Conservation (phyloP, 2,113 vertebrate genomes). For the Clupea harengus region DNA sequence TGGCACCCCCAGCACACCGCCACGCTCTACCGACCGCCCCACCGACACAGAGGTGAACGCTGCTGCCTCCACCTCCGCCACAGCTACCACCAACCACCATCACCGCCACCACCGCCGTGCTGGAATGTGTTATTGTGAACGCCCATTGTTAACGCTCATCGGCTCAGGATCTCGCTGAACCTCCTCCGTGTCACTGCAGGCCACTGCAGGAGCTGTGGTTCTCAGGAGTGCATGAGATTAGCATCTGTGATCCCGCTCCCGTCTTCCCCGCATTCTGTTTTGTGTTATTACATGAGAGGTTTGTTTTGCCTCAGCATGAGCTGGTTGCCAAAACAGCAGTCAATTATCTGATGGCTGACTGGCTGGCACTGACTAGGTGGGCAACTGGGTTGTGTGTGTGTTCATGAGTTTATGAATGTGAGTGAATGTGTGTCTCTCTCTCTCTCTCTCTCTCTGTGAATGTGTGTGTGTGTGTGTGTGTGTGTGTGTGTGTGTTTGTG, state of each 20-base stretch:
- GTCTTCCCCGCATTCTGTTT: background rate
- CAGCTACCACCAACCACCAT: background rate
- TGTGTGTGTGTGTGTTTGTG: background rate
- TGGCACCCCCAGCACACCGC: background rate
- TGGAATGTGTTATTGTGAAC: background rate
- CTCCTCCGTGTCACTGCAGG: background rate
- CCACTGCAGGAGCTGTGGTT: background rate
- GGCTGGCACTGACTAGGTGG: background rate
- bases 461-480: background rate
- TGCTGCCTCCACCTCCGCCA: background rate
- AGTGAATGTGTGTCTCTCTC: background rate
- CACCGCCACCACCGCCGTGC: background rate
- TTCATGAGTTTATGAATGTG: background rate
- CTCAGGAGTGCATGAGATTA: background rate
- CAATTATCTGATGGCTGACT: background rate
- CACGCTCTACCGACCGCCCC: background rate
- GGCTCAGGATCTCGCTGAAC: background rate
- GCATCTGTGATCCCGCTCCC: background rate
- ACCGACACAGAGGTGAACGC: background rate
- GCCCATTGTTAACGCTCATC: background rate
- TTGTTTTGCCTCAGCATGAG: background rate
- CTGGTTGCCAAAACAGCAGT: background rate
- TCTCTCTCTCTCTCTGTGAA: background rate
- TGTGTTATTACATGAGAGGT: background rate
- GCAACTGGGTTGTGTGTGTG: background rate